Evolutionary conservation across 37 sponge, comb jelly and placozoan species (phyloP).

Genomic region (Haliclona indistincta): DNA sequence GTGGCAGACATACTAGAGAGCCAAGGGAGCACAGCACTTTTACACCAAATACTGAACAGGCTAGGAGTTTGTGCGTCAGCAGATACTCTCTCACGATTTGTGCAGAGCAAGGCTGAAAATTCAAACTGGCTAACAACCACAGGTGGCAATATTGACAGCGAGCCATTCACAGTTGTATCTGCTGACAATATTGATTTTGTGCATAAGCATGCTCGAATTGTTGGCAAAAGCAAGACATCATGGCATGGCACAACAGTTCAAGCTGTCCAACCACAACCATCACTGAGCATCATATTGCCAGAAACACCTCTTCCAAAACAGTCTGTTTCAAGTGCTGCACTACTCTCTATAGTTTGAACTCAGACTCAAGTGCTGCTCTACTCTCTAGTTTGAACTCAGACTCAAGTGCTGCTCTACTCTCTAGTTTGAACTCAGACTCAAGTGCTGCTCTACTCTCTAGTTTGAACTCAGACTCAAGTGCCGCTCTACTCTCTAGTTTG

Average conservation of each 20-base stretch:
- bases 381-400: no score
- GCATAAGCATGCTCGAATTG: slow-evolving; percentile 20
- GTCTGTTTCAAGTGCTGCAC: no score
- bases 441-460: no score
- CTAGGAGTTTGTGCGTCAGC: slow-evolving; percentile 19
- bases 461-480: no score
- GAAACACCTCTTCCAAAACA: no score
- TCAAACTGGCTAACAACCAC: neutral
- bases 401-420: no score
- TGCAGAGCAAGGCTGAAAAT: neutral
- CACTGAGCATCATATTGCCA: neutral
- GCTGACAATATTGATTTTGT: slow-evolving; percentile 28
- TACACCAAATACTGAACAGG: slow-evolving; percentile 12
- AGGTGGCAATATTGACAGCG: neutral
- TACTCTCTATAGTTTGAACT: no score
- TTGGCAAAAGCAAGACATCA: neutral
- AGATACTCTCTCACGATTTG: slow-evolving; percentile 23
- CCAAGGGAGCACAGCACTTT: slow-evolving; percentile 22
- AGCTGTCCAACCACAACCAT: slow-evolving; percentile 23
- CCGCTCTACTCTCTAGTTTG: no score
- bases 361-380: no score
- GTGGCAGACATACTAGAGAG: slow-evolving; percentile 16
- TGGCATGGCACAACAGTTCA: slow-evolving; percentile 44
- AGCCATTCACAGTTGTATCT: neutral
- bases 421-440: no score